Percentiles rank a stretch among this genome's conserved stretches.
These are phyloP conservation scores for Arvicanthis niloticus DNA, from an alignment of 2,113 vertebrate genomes.

Conservation along the genomic window DNA sequence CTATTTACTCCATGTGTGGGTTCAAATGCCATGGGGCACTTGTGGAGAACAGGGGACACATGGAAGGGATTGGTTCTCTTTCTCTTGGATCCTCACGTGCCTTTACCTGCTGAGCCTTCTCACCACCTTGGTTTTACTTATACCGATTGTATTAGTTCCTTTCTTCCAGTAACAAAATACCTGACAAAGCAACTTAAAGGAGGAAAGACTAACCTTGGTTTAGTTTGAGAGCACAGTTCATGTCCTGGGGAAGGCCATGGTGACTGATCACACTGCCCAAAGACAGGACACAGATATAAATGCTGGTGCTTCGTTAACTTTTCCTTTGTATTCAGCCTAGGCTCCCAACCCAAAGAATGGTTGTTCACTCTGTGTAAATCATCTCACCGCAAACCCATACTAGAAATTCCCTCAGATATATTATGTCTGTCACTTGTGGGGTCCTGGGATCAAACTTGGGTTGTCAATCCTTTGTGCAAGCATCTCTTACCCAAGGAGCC, in stretches of 20 bases:
- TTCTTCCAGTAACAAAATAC: not conserved
- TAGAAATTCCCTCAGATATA: not conserved
- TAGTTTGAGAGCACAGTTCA: not conserved
- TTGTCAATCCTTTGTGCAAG: not conserved
- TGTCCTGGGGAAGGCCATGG: not conserved
- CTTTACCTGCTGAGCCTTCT: not conserved
- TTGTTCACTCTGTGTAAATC: not conserved
- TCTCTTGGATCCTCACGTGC: not conserved
- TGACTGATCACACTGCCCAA: not conserved
- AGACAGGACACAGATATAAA: too few species aligned
- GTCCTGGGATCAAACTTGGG: not conserved
- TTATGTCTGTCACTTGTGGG: not conserved
- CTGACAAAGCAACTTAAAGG: not conserved
- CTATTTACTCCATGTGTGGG: not conserved
- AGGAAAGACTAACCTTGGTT: not conserved
- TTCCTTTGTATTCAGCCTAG: not conserved
- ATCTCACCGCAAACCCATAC: not conserved
- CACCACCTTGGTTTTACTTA: not conserved
- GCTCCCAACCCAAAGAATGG: not conserved
- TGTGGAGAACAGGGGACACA: not conserved
- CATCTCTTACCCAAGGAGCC: not conserved
- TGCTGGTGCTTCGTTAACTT: not conserved
- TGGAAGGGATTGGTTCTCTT: not conserved
- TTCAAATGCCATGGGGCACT: accelerated
- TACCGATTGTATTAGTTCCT: not conserved